phyloP scores from a whole-genome alignment of 2,113 vertebrate genomes.

The Herpailurus yagouaroundi region DNA sequence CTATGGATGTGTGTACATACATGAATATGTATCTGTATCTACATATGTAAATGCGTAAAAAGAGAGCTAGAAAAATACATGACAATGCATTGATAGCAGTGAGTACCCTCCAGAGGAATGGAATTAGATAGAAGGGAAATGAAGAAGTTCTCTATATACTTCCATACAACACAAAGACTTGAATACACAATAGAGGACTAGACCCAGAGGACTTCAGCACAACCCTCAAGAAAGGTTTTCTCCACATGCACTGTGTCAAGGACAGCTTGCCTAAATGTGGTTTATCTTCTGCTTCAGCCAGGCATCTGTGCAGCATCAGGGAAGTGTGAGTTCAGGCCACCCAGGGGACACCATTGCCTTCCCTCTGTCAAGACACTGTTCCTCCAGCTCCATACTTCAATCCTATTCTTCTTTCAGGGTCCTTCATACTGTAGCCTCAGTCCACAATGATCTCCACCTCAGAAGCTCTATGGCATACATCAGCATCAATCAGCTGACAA shows the following conservation, averaged over 20 bases:
- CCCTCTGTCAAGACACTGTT: not conserved
- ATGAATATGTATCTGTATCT: not conserved
- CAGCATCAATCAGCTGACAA: slow-evolving; percentile 60
- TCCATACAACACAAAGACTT: not conserved
- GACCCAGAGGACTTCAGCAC: not conserved
- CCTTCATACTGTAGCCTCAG: not conserved
- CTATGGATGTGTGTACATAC: not conserved
- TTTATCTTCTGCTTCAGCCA: not conserved
- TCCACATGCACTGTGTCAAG: not conserved
- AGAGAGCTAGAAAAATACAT: not conserved
- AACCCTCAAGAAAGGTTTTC: not conserved
- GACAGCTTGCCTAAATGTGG: not conserved
- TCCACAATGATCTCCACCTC: slow-evolving; percentile 42
- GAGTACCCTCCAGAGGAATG: not conserved
- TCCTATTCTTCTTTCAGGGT: not conserved
- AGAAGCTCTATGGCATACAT: not conserved
- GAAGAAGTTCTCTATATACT: not conserved
- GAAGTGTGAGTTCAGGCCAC: not conserved
- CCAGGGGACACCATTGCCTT: not conserved
- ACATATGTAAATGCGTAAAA: not conserved
- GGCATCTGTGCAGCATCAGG: not conserved
- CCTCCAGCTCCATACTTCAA: not conserved
- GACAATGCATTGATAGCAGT: not conserved
- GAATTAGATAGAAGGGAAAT: not conserved
- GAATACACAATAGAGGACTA: not conserved